Conservation (phyloP, 2,113 vertebrate genomes). For the Microtus richardsoni region DNA sequence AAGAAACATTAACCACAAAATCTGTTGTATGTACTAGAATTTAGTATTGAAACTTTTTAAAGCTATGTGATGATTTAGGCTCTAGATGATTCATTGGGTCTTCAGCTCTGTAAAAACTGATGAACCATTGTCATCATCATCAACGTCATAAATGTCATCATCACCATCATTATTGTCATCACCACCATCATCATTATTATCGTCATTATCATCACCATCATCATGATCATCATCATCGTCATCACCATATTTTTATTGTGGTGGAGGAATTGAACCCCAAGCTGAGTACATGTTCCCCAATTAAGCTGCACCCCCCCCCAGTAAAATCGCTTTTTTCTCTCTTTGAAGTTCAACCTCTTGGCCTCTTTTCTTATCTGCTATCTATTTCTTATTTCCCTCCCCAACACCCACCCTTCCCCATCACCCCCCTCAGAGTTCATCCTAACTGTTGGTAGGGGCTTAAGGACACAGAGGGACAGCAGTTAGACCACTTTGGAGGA, state of each 20-base stretch:
- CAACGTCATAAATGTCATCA: too few relatives aligned
- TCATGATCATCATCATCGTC: too few relatives aligned
- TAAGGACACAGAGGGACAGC: neutral
- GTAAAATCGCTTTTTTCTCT: neutral
- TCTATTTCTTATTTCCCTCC: neutral
- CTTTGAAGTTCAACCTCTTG: neutral
- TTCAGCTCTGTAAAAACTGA: neutral
- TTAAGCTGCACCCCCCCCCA: neutral
- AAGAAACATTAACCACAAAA: neutral
- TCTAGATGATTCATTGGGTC: neutral
- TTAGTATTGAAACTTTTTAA: neutral
- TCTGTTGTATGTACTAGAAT: neutral
- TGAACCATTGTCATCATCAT: neutral
- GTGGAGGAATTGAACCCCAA: neutral
- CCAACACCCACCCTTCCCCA: neutral
- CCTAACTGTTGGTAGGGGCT: neutral
- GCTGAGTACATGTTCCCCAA: neutral
- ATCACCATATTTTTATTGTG: neutral
- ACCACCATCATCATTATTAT: too few relatives aligned
- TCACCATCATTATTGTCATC: too few relatives aligned
- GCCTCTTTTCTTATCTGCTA: neutral
- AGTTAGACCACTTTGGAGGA: neutral
- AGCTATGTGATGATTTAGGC: neutral
- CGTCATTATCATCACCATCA: too few relatives aligned
- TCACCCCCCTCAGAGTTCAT: neutral